Conservation (phyloP, 2,888 invertebrate species). For the Melipona bicolor region DNA sequence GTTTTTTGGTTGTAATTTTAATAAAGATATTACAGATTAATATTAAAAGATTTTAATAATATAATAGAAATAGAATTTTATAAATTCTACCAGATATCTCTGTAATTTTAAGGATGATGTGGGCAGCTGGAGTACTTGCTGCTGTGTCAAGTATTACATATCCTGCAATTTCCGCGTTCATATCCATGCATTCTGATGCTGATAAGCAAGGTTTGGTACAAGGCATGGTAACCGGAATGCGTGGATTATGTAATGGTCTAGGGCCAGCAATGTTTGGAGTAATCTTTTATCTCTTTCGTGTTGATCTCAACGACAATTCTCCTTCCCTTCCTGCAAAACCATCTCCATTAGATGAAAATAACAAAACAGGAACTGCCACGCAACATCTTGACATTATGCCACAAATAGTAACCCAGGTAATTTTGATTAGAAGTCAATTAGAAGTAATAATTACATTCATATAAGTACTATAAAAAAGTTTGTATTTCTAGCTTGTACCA, state of each 20-base stretch:
- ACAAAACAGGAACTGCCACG: constrained; percentile 83
- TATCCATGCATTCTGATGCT: constrained; percentile 98
- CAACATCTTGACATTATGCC: constrained; percentile 85
- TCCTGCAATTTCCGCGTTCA: constrained; percentile 99
- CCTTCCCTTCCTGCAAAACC: constrained; percentile 78
- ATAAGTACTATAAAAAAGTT: background rate
- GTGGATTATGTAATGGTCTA: constrained; percentile 98
- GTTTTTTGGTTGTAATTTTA: background rate
- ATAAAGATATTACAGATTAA: too few relatives aligned
- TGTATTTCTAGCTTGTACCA: constrained; percentile 90
- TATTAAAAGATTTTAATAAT: too few relatives aligned
- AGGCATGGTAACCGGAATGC: constrained; percentile 99
- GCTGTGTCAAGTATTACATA: constrained; percentile 98
- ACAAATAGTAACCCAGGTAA: constrained; percentile 81
- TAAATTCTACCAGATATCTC: constrained; percentile 20
- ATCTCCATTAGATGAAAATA: constrained; percentile 84
- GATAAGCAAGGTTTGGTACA: constrained; percentile 98
- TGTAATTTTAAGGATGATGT: constrained; percentile 93
- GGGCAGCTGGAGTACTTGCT: constrained; percentile 98
- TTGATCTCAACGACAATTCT: constrained; percentile 94
- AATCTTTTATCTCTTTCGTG: constrained; percentile 99
- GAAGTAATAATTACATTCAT: background rate
- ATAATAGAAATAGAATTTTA: background rate
- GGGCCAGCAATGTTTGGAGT: constrained; percentile 99
- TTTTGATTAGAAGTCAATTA: background rate